phyloP scores from a whole-genome alignment of 2,797 vertebrate genomes.

The Tokudaia muenninki region DNA sequence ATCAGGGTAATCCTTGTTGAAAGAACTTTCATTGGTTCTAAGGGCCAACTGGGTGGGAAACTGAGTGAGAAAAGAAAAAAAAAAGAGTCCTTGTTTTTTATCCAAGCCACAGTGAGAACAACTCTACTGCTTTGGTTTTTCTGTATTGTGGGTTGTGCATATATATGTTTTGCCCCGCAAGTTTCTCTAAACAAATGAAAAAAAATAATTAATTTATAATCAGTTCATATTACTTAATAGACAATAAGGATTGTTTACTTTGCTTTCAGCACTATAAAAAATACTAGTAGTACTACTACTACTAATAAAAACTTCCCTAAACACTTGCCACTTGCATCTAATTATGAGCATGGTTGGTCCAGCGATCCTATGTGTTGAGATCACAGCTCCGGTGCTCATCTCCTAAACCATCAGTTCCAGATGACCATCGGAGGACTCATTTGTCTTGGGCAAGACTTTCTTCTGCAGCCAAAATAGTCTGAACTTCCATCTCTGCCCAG shows the following conservation, averaged over 20 bases:
- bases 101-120: not conserved
- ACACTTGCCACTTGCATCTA: slow-evolving; percentile 67
- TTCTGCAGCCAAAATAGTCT: slow-evolving; percentile 72
- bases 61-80: not conserved
- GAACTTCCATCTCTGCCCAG: not conserved
- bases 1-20: not conserved
- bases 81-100: not conserved
- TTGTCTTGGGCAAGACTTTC: slow-evolving; percentile 74
- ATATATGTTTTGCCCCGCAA: not conserved
- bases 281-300: not conserved
- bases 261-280: slow-evolving; percentile 54
- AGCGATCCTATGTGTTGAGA: slow-evolving; percentile 71
- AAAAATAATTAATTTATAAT: not conserved
- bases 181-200: not conserved
- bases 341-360: slow-evolving; percentile 77
- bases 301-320: slow-evolving; percentile 44
- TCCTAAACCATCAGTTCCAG: slow-evolving; percentile 79
- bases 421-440: slow-evolving; percentile 70
- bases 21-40: not conserved
- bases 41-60: not conserved
- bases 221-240: not conserved
- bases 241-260: slow-evolving; percentile 55
- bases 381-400: slow-evolving; percentile 73
- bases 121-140: not conserved
- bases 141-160: not conserved